Base-by-base conservation (phyloP, 2,888 invertebrate species). In the Hermodice carunculata region DNA sequence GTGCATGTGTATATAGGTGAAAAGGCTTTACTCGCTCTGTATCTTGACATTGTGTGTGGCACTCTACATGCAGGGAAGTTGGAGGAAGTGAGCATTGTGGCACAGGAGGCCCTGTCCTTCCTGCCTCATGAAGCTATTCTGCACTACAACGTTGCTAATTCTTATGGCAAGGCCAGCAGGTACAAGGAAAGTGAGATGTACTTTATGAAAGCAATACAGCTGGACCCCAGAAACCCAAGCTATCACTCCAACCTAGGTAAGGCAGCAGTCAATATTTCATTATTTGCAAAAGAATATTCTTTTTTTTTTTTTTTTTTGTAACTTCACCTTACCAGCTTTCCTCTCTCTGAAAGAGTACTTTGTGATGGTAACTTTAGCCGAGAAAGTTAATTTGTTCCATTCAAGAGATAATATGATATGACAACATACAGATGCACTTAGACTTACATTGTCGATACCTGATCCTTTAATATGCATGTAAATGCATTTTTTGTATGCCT, bases 191-290 rank as follows among this genome's bases (percentile, higher is more conserved):
- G 97, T 0, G 96, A 98, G 85, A 83, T 88, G 22, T 90, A 94
- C 80, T 97, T 97, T 82, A 88, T 91, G 60, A 89, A 88, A 72
- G 93, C 96, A 0, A 91, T 97, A 49, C 85, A 89, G 54, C 84
- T 92, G 42, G 78, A 82, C 60, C 90, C 91, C 11, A 87, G 88
- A 14, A 88, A 88, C 84, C 91, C 94, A n/a, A 89, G 93, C 60
- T 95, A 94, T 87, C 92, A 92, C 81, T 91, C 94, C 1, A 98
- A 98, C 88, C 89, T 98, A 75, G 96, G 96, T 94, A 87, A 86
- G 86, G n/a, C 22, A 28, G 14, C 37, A 53, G 11, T 28, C 11
- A 37, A 37, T 11, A 37, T 37, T 17, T 11, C 8, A 37, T 37
- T 37, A 11, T 11, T 37, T 37, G 11, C 17, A 37, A 37, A 37